Conservation (phyloP, 92 coral and sea anemone genomes). For the Isaurus tuberculatus region DNA sequence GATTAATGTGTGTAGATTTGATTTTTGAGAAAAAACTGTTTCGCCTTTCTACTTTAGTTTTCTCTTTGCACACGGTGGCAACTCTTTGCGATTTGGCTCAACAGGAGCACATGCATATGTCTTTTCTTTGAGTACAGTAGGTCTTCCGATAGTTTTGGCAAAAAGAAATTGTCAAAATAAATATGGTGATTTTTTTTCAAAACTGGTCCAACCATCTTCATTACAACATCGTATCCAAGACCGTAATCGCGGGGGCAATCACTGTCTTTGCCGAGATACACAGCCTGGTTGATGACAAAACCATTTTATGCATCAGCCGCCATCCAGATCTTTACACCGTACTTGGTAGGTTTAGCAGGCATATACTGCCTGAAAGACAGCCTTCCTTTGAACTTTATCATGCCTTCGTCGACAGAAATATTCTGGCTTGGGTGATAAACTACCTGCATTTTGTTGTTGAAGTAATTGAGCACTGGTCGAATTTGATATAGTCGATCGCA, state of each 20-base stretch:
- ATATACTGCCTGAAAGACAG: too few relatives aligned
- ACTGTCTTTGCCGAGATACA: not conserved
- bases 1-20: constrained; percentile 25
- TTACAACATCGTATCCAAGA: too few relatives aligned
- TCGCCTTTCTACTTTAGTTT: not conserved
- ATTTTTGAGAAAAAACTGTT: constrained; percentile 26
- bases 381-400: too few relatives aligned
- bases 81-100: not conserved
- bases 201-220: too few relatives aligned
- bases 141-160: too few relatives aligned
- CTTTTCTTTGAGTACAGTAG: too few relatives aligned
- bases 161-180: too few relatives aligned
- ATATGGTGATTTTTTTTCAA: too few relatives aligned
- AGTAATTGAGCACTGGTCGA: not conserved
- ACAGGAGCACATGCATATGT: not conserved
- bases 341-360: too few relatives aligned
- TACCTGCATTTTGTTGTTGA: not conserved
- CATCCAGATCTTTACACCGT: not conserved
- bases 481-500: not conserved
- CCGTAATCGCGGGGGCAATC: too few relatives aligned
- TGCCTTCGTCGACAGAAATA: too few relatives aligned
- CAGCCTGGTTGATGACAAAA: not conserved
- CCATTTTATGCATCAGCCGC: too few relatives aligned
- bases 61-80: not conserved
- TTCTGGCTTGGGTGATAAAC: not conserved